Base-by-base conservation (phyloP, 2,113 vertebrate genomes). In the Meles meles region DNA sequence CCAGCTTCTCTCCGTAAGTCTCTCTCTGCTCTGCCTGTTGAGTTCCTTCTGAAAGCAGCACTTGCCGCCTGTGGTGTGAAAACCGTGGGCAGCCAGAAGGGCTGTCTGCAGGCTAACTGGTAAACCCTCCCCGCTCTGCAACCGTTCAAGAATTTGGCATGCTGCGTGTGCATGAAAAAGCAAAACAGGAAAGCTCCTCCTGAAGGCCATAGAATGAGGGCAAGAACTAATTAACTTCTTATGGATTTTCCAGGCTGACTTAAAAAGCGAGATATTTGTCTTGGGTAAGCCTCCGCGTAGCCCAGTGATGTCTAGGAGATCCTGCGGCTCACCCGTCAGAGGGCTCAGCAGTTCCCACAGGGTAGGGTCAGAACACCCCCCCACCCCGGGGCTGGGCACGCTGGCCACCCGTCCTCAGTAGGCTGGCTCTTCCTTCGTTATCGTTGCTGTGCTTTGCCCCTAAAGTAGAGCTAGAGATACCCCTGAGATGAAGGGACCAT, bases 271-370 rank as follows among this genome's bases (percentile, higher is more conserved):
- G 96, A 76, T 98, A 92, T 98, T 99, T 99, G 99, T 99, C 97
- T 98, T 99, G 98, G 99, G 99, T 99, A 99, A 99, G 98, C 99
- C 99, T 97, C 99, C 99, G 37, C 99, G 99, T 99, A 99, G 99
- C 98, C 99, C 99, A 98, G 99, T 99, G 99, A 98, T 99, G 99
- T 98, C 98, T 98, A 99, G 98, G 99, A 99, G 99, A 98, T 99
- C 98, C 98, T 99, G 99, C 98, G 87, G 98, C 98, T 99, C 99
- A 15, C 98, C 99, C 93, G 92, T 99, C 99, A 99, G 99, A 99
- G 99, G 99, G 98, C 99, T 98, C 98, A 98, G 98, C 98, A 84
- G 94, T 97, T 98, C 99, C 93, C 98, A 99, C 99, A 99, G 99
- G 99, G 99, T 99, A 99, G 98, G 99, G 98, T 98, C 98, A 97